Evolutionary conservation across 2,797 vertebrate species (phyloP), one percentile per base, ranked within the genome.

Genomic region (Hypotaenidia okinawae): DNA sequence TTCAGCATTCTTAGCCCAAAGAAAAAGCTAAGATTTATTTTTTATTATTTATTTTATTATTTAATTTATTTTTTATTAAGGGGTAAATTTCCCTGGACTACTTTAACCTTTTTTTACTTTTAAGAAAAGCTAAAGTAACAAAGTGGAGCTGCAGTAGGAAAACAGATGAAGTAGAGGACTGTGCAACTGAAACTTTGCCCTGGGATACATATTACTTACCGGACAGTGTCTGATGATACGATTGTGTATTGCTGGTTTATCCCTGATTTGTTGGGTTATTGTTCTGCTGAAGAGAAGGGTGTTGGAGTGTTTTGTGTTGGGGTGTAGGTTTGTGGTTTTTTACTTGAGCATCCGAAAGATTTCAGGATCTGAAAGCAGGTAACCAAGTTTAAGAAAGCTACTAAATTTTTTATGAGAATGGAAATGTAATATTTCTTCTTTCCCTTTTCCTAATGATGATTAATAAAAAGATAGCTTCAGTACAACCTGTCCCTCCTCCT

Each of bases 391-490:
- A 45, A 91, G 78, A 91, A 93, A 51, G 55, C 70, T 28, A 58
- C n/a, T 59, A 14, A 23, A 54, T 77, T 87, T 70, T 64, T 70
- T 64, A 22, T 69, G 77, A 45, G 64, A 74, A 74, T 0, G 8
- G 74, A 88, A 82, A 55, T 6, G 35, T 67, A 63, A 24, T 86
- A 45, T 72, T 91, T 81, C 79, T 95, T 68, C 39, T 54, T 88
- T 84, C 35, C 80, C 74, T 73, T 54, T 52, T 45, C 87, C 22
- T 93, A 90, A 87, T 39, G 82, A 88, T 96, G 94, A 84, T 94
- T 86, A 95, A 93, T 94, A 94, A 91, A 92, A 84, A 87, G 85
- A 35, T 52, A 93, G 63, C 85, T 87, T 93, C 51, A 30, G 21
- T 67, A 21, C 87, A 83, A 95, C 75, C 90, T 92, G 75, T 92